Evolutionary conservation across 2,797 vertebrate genomes (phyloP).

Genomic region (Oryzias dopingdopingensis): DNA sequence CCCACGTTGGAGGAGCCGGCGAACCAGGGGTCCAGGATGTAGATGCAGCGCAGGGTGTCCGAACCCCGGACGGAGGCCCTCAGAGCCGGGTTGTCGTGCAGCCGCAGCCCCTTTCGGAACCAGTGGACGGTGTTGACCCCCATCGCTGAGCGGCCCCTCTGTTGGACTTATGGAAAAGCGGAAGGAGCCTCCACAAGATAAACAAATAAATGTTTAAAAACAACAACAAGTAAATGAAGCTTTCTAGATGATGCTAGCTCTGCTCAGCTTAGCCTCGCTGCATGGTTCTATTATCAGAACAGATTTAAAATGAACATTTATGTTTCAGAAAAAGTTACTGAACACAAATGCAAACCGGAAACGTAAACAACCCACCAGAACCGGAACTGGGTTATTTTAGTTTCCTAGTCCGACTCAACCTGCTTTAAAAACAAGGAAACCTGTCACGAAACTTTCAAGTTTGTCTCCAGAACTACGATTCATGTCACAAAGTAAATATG

Average conservation of each 20-base stretch:
- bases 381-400: too few species aligned
- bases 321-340: too few species aligned
- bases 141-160: constrained; percentile 63
- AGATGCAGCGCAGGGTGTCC: constrained; percentile 87
- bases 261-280: too few species aligned
- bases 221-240: too few species aligned
- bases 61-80: constrained; percentile 85
- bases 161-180: neutral
- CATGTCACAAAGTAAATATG: neutral
- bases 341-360: too few species aligned
- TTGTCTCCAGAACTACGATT: neutral
- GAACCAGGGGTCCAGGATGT: constrained; percentile 95
- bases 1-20: constrained; percentile 93
- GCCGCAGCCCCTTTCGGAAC: constrained; percentile 93
- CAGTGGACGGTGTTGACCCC: constrained; percentile 91
- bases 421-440: too few species aligned
- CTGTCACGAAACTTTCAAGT: neutral
- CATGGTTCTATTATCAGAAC: too few species aligned
- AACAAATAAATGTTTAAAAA: neutral
- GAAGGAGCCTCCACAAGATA: neutral
- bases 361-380: too few species aligned
- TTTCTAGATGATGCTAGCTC: too few species aligned
- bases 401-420: too few species aligned
- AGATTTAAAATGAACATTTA: too few species aligned
- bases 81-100: constrained; percentile 92